phyloP scores from a whole-genome alignment of 1,140 invertebrate species.

The Matsumurasca onukii region DNA sequence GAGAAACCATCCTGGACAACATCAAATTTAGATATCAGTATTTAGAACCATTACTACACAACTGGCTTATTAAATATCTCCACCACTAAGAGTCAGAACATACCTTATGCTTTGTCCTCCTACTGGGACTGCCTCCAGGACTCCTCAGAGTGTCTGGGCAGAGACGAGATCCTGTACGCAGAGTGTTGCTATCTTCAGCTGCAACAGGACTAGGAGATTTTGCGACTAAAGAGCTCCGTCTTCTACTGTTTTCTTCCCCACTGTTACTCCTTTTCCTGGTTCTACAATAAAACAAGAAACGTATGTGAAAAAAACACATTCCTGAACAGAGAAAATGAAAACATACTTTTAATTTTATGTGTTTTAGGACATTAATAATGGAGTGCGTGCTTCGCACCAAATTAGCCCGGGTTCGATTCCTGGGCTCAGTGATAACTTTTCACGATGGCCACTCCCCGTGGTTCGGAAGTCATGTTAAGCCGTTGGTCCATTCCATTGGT shows the following conservation, averaged over 20 bases:
- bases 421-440: too few species aligned
- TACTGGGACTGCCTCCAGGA: conserved; percentile 42
- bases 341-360: not conserved
- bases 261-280: conserved; percentile 35
- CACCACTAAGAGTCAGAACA: too few species aligned
- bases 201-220: conserved; percentile 39
- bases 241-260: conserved; percentile 31
- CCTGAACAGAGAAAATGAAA: not conserved
- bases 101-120: conserved; percentile 29
- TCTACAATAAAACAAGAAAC: conserved; percentile 13
- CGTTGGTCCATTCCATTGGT: too few species aligned
- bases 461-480: too few species aligned
- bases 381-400: too few species aligned
- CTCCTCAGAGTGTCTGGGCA: conserved; percentile 34
- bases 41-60: too few species aligned
- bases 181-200: conserved; percentile 24
- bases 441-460: too few species aligned
- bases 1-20: too few species aligned
- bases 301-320: not conserved
- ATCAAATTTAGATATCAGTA: too few species aligned
- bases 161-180: conserved; percentile 17
- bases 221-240: conserved; percentile 30
- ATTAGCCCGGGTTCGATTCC: too few species aligned
- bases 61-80: too few species aligned
- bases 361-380: too few species aligned